phyloP scores from a whole-genome alignment of 2,888 invertebrate species.

The Operophtera brumata region DNA sequence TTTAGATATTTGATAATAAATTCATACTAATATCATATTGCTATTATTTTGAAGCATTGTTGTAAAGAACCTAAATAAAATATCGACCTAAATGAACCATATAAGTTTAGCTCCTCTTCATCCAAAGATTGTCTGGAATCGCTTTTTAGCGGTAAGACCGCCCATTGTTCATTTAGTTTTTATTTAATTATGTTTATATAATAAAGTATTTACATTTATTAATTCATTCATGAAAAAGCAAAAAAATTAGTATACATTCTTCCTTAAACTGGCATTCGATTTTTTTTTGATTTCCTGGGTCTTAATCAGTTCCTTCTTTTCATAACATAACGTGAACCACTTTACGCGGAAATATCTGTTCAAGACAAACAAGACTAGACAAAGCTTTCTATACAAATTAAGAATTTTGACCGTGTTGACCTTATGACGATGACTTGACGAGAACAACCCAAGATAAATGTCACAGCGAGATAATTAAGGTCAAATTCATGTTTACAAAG shows the following conservation, averaged over 20 bases:
- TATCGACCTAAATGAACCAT: too few species aligned
- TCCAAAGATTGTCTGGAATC: too few species aligned
- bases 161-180: too few species aligned
- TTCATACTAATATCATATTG: too few species aligned
- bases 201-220: too few species aligned
- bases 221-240: not conserved
- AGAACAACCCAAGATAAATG: constrained; percentile 27
- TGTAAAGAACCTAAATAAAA: too few species aligned
- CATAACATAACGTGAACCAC: not conserved
- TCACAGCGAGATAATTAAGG: constrained; percentile 28
- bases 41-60: too few species aligned
- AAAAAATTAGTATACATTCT: not conserved
- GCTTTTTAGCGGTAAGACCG: too few species aligned
- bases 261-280: not conserved
- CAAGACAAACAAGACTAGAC: constrained; percentile 21
- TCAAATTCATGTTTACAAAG: constrained; percentile 19
- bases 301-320: constrained; percentile 1
- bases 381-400: constrained; percentile 39
- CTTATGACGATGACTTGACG: constrained; percentile 25
- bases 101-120: too few species aligned
- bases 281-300: not conserved
- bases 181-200: too few species aligned
- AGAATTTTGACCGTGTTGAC: constrained; percentile 30
- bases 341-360: constrained; percentile 1
- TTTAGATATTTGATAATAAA: too few species aligned